Conservation (phyloP, 2,797 vertebrate species). For the Acrossocheilus fasciatus region DNA sequence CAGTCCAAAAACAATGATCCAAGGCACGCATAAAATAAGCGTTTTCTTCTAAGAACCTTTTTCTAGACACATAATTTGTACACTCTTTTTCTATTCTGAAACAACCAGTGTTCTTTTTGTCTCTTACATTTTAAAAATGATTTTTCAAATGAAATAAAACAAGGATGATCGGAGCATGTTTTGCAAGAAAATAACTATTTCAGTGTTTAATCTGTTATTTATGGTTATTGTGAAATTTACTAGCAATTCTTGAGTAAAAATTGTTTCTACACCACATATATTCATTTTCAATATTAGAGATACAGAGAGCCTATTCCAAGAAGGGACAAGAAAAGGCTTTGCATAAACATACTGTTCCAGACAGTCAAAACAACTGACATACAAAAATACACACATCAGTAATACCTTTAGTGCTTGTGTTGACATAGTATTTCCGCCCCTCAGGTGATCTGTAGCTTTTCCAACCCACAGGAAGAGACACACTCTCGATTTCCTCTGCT, state of each 20-base stretch:
- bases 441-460: constrained; percentile 88
- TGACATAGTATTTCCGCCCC: constrained; percentile 85
- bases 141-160: too few relatives aligned
- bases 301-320: background rate
- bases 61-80: background rate
- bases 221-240: background rate
- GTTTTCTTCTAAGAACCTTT: background rate
- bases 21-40: background rate
- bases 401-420: constrained; percentile 87
- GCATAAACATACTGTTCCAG: background rate
- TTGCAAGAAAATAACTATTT: background rate
- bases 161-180: background rate
- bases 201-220: background rate
- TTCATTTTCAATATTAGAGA: background rate
- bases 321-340: background rate
- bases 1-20: background rate
- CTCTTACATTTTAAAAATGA: too few relatives aligned
- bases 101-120: too few relatives aligned
- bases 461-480: constrained; percentile 83
- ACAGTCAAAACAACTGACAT: background rate
- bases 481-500: constrained; percentile 74
- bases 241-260: background rate
- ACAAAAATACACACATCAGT: constrained; percentile 9
- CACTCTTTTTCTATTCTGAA: too few relatives aligned
- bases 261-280: background rate